Percentiles rank a stretch among this genome's conserved stretches.
Conservation (phyloP, 2,888 invertebrate species). For the Drosophila heteroneura region DNA sequence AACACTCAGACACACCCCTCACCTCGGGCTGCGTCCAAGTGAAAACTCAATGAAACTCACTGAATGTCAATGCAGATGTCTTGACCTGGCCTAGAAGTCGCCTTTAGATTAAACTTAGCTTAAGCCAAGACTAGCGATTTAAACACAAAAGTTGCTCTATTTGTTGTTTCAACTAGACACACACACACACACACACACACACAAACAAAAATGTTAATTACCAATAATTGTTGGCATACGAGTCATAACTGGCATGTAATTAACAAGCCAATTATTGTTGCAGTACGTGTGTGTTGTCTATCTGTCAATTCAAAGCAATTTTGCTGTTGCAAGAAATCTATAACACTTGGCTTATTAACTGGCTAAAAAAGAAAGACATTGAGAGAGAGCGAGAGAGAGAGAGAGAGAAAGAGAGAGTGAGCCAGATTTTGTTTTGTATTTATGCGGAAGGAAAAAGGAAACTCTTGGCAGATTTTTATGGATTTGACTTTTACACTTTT, state of each 20-base stretch:
- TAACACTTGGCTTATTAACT: slow-evolving; percentile 38
- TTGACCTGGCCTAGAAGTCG: slow-evolving; percentile 33
- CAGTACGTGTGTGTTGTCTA: slow-evolving; percentile 36
- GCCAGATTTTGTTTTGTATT: slow-evolving; percentile 6
- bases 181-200: not conserved
- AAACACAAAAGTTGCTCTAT: slow-evolving; percentile 16
- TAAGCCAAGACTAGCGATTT: slow-evolving; percentile 34
- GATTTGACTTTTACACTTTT: not conserved
- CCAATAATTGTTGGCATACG: slow-evolving; percentile 82
- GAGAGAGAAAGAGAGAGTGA: not conserved
- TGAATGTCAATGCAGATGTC: slow-evolving; percentile 37
- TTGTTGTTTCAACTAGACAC: slow-evolving; percentile 6
- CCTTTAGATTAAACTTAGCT: slow-evolving; percentile 12
- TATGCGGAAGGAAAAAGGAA: slow-evolving; percentile 35
- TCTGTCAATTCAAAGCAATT: slow-evolving; percentile 51
- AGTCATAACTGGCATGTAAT: slow-evolving; percentile 83
- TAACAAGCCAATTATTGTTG: slow-evolving; percentile 82
- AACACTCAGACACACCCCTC: not conserved
- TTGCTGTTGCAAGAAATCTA: slow-evolving; percentile 60
- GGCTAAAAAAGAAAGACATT: not conserved
- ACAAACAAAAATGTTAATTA: slow-evolving; percentile 73
- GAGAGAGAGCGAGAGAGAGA: slow-evolving; percentile 5
- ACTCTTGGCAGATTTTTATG: slow-evolving; percentile 36
- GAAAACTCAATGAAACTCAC: slow-evolving; percentile 42
- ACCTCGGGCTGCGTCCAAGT: not conserved